Base-by-base conservation (phyloP, 2,888 invertebrate species). In the Lymantria monacha region DNA sequence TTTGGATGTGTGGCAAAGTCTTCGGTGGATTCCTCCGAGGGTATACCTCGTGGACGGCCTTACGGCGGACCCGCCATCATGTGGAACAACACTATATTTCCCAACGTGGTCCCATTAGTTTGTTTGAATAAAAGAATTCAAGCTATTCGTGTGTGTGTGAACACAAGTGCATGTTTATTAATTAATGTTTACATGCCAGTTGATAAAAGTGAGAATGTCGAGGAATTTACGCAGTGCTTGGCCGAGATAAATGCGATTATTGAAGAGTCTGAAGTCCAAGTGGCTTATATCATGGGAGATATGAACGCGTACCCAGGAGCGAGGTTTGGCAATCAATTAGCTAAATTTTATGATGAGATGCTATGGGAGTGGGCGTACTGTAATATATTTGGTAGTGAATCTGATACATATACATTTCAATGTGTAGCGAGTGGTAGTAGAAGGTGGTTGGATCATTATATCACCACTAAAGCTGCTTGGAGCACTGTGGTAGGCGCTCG, bases 361-460 rank as follows among this genome's bases (percentile, higher is more conserved):
- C 3, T 9, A 7, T 42, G n/a, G 22, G 11, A 7, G 22, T 42
- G 42, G 10, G 30, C n/a, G 12, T 15, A 42, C 11, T 1, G 5
- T 15, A 22, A 15, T 10, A 13, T 40, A 14, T 40, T 40, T 7
- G 30, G 30, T 13, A 1, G 10, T 12, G 11, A 22, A 3, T 15
- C 30, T 9, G 30, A 22, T 22, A 42, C 42, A 2, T 9, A 22
- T 11, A 42, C 42, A 42, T 42, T 22, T 22, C 10, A 5, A 22
- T 44, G 49, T 45, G 48, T 44, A 9, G 13, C 14, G n/a, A 12
- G 36, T 9, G 48, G 48, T 0, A 36, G 30, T 13, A 43, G 33
- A 1, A 41, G 49, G 9, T 49, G 49, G 49, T 15, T 49, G 8
- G 49, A 49, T 33, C 44, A 49, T 36, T 49, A 44, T 13, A 10